Base-by-base conservation (phyloP, 2,113 vertebrate species). In the Nanorana parkeri region DNA sequence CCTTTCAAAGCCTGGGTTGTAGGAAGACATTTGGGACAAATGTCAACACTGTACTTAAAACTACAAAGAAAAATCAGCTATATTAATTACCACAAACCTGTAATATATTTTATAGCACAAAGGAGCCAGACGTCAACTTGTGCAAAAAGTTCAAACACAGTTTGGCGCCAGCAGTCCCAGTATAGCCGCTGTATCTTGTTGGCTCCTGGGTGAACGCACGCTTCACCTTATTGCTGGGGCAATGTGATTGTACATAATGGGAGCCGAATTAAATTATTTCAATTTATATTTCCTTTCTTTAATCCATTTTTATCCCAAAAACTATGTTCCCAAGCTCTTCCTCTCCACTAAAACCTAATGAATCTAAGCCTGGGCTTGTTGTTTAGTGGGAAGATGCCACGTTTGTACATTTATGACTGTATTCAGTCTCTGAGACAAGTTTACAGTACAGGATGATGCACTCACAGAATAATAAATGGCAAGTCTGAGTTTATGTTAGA, bases 221-320 rank as follows among this genome's bases (percentile, higher is more conserved):
- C 21, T 21, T 74, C 71, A 32, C 54, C 71, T 58, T 28, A 58
- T 32, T 16, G 24, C 19, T 6, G 64, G 47, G 77, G 26, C 20
- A 36, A 29, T 68, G 52, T 55, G 26, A 68, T 26, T 17, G 17
- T 41, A 26, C 36, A 68, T 26, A 29, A 55, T 11, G 52, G n/a
- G 52, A 66, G 67, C 64, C 41, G 26, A 54, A 36, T 41, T 78
- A 78, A n/a, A 78, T 29, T 28, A 11, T 20, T 67, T n/a, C 8
- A 66, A 56, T 68, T 17, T 4, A 23, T 29, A 3, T 20, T 56
- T 55, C 61, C 65, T 24, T 36, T 79, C 7, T 56, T 24, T 11
- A 79, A 79, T 79, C 64, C 28, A 79, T 58, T 68, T 56, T 68
- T 51, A 68, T 68, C 28, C 64, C 26, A 58, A 68, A n/a, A 41